phyloP scores from a whole-genome alignment of 2,888 invertebrate species.

The Eumerus sabulonum region DNA sequence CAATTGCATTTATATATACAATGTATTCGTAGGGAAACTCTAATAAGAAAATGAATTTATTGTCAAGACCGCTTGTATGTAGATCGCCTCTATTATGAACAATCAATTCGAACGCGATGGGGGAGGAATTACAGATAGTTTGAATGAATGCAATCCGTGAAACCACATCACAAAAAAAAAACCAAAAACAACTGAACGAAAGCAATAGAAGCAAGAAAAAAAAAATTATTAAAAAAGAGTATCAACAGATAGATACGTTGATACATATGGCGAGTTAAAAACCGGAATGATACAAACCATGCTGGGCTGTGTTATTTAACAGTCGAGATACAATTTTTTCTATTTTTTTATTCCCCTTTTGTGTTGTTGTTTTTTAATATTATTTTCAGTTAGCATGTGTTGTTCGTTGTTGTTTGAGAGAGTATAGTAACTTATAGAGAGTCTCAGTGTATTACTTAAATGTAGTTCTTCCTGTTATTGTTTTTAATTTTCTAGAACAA shows the following conservation, averaged over 20 bases:
- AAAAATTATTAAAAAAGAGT: constrained; percentile 22
- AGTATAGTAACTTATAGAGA: background rate
- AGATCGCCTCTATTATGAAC: constrained; percentile 26
- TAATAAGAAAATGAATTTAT: constrained; percentile 69
- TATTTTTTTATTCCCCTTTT: no score
- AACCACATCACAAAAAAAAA: constrained; percentile 32
- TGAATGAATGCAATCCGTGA: constrained; percentile 54
- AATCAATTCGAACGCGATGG: constrained; percentile 6
- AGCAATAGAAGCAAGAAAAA: constrained; percentile 1
- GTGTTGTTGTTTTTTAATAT: background rate
- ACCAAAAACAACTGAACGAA: constrained; percentile 1
- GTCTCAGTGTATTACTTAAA: constrained; percentile 3
- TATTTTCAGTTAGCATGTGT: constrained; percentile 16
- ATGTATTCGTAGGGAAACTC: constrained; percentile 63
- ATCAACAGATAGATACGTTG: constrained; percentile 10
- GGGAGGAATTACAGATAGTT: constrained; percentile 22
- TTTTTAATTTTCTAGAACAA: constrained; percentile 58
- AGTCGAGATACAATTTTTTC: constrained; percentile 30
- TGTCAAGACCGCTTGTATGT: constrained; percentile 62
- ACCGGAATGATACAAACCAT: constrained; percentile 56
- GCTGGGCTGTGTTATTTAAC: constrained; percentile 60
- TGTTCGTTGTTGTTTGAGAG: constrained; percentile 27
- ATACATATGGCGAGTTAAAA: constrained; percentile 36
- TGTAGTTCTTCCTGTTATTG: constrained; percentile 59
- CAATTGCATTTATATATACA: constrained; percentile 56